Evolutionary conservation across 2,888 invertebrate genomes (phyloP).

Genomic region (Dynastes maya): DNA sequence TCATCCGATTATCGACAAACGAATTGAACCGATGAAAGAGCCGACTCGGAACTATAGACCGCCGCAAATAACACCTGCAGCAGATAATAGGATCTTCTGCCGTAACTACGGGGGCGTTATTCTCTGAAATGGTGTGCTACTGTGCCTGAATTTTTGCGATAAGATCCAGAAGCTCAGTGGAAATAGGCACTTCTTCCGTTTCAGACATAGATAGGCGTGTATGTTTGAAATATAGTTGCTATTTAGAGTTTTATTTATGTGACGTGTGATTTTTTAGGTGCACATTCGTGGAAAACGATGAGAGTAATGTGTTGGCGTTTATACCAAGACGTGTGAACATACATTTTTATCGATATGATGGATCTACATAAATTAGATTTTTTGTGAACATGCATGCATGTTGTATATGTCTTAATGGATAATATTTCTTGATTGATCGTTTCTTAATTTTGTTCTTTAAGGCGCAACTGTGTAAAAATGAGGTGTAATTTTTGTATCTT

Average conservation of each 20-base stretch:
- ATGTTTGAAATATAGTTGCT: constrained; percentile 28
- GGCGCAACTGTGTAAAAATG: no score
- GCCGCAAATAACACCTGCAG: constrained; percentile 52
- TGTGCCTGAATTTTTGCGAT: constrained; percentile 52
- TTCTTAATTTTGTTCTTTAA: no score
- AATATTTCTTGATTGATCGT: no score
- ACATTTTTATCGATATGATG: neutral
- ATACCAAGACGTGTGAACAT: neutral
- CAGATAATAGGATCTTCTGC: constrained; percentile 54
- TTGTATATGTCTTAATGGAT: no score
- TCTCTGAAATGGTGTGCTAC: constrained; percentile 51
- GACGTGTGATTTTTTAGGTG: constrained; percentile 13
- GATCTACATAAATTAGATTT: neutral
- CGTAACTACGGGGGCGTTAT: constrained; percentile 49
- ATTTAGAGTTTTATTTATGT: constrained; percentile 31
- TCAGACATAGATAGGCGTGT: constrained; percentile 20
- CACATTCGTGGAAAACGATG: constrained; percentile 10
- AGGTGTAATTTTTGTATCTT: no score
- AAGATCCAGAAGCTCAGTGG: constrained; percentile 33
- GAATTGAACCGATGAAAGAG: constrained; percentile 29
- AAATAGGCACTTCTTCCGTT: constrained; percentile 17
- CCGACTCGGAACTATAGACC: constrained; percentile 33
- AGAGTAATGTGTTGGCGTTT: constrained; percentile 5
- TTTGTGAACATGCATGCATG: neutral
- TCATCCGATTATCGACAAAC: constrained; percentile 29